Conservation (phyloP, 1,140 invertebrate species). For the Vanessa tameamea region DNA sequence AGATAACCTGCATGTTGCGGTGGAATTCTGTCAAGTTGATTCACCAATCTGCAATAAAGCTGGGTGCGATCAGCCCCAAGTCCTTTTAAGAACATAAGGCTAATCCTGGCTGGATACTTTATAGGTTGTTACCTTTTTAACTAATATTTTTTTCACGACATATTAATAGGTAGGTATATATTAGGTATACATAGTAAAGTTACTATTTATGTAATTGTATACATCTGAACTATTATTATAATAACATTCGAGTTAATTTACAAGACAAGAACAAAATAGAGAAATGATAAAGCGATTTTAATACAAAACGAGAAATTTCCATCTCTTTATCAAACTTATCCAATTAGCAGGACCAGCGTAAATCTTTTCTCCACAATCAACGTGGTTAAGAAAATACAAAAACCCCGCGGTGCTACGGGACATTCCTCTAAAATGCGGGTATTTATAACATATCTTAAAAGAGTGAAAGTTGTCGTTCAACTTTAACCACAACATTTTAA, state of each 20-base stretch:
- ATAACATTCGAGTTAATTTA: neutral
- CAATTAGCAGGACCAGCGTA: constrained; percentile 36
- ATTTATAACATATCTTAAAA: constrained; percentile 7
- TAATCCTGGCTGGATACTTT: no score
- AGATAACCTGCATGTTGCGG: no score
- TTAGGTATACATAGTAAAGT: no score
- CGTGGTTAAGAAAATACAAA: constrained; percentile 33
- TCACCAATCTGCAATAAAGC: no score
- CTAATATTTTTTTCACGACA: no score
- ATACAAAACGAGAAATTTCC: constrained; percentile 28
- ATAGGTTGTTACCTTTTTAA: no score
- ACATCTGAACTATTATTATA: neutral
- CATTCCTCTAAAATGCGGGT: constrained; percentile 16
- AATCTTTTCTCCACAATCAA: constrained; percentile 41
- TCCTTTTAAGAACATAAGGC: no score
- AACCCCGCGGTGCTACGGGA: constrained; percentile 14
- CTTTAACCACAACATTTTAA: neutral
- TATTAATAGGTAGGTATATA: no score
- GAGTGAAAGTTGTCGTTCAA: constrained; percentile 12
- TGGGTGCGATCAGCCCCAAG: no score
- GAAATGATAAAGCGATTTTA: constrained; percentile 8
- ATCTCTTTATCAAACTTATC: constrained; percentile 41
- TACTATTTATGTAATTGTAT: no score
- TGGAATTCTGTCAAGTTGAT: no score
- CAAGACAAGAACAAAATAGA: constrained; percentile 8